Percentiles rank a stretch among this genome's conserved stretches.
Evolutionary conservation across 2,888 invertebrate species (phyloP).

Genomic region (Norana najaformis): DNA sequence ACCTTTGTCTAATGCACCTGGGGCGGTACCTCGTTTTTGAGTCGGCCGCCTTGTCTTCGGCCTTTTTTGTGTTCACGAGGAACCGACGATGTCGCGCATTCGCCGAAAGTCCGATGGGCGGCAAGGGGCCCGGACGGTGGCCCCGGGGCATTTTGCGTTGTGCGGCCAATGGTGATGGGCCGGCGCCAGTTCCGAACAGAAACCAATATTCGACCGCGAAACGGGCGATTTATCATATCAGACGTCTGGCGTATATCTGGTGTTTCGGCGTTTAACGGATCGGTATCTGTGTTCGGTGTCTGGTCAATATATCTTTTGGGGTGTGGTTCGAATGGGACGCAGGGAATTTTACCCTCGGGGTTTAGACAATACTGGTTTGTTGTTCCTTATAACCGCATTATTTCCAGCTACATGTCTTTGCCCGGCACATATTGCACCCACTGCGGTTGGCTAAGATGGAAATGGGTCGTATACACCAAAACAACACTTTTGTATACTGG

Average conservation of each 20-base stretch:
- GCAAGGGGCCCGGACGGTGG: background rate
- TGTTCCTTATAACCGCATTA: background rate
- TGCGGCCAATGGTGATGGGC: background rate
- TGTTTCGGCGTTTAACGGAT: background rate
- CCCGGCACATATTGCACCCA: background rate
- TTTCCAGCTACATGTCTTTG: background rate
- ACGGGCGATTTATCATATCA: background rate
- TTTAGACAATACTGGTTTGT: background rate
- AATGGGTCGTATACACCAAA: no score
- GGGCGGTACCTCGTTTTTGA: constrained; percentile 1
- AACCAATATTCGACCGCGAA: no score
- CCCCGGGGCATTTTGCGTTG: background rate
- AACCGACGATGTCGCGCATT: background rate
- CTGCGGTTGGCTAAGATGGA: background rate
- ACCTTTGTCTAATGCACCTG: background rate
- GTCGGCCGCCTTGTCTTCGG: background rate
- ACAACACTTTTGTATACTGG: background rate
- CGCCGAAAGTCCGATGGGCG: background rate
- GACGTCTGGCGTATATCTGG: background rate
- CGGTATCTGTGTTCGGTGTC: background rate
- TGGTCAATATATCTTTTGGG: constrained; percentile 5
- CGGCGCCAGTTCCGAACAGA: background rate
- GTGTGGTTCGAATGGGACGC: background rate
- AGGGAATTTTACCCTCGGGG: background rate
- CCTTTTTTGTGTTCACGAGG: background rate